phyloP scores from a whole-genome alignment of 2,888 invertebrate genomes.

The Oligia strigilis region DNA sequence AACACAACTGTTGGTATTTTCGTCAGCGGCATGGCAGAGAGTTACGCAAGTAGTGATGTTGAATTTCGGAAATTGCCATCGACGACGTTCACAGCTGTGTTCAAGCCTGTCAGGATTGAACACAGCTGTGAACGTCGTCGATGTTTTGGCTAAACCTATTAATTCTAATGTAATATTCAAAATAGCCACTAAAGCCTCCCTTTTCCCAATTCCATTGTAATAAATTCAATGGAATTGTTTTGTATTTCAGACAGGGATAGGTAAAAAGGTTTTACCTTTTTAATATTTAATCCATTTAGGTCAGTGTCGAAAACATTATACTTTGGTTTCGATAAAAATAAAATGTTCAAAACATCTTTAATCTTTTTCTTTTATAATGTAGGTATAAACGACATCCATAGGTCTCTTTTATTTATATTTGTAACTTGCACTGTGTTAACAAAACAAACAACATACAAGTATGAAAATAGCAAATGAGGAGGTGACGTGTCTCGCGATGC shows the following conservation, averaged over 20 bases:
- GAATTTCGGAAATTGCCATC: slow-evolving; percentile 25
- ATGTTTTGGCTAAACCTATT: slow-evolving; percentile 23
- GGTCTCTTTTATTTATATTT: not conserved
- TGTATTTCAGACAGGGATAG: slow-evolving; percentile 4
- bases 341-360: not conserved
- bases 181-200: slow-evolving; percentile 5
- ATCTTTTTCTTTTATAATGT: not conserved
- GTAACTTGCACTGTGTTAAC: not conserved
- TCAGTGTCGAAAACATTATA: not conserved
- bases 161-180: slow-evolving; percentile 30
- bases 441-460: not conserved
- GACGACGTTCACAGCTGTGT: not conserved
- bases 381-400: not conserved
- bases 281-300: slow-evolving; percentile 9
- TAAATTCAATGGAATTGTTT: slow-evolving; percentile 27
- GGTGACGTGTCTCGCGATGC: not conserved
- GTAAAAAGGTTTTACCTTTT: slow-evolving; percentile 14
- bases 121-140: too few species aligned
- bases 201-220: slow-evolving; percentile 14
- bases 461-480: not conserved
- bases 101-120: not conserved
- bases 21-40: not conserved
- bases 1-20: not conserved
- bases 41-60: not conserved
- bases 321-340: slow-evolving; percentile 5